Percentiles rank a stretch among this genome's conserved stretches.
Conservation (phyloP, 1,140 invertebrate genomes). For the Acyrthosiphon pisum region DNA sequence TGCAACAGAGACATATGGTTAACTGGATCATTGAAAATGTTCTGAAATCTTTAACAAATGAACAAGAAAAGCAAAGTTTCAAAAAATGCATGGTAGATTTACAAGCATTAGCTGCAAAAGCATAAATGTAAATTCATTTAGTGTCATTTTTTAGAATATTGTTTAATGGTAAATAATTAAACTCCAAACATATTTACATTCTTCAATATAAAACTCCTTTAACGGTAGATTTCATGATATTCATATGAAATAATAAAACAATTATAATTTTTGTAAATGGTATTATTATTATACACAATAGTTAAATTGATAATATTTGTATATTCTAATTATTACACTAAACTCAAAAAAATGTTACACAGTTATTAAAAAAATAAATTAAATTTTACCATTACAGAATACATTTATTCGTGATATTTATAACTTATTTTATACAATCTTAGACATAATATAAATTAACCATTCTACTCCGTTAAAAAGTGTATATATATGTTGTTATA, state of each 20-base stretch:
- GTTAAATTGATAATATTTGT: neutral
- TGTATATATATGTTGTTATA: too few species aligned
- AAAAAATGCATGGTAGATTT: conserved; percentile 89
- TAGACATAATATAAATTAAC: too few species aligned
- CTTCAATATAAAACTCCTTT: neutral
- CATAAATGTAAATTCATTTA: conserved; percentile 62
- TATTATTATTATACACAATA: conserved; percentile 27
- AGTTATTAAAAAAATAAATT: neutral
- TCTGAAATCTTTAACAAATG: conserved; percentile 83
- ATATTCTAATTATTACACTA: neutral
- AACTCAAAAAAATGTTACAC: neutral
- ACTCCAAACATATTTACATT: neutral
- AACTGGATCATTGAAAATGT: conserved; percentile 90
- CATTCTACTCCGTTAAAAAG: too few species aligned
- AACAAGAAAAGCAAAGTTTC: conserved; percentile 90
- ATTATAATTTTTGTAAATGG: neutral
- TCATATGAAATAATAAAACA: neutral
- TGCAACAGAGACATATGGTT: conserved; percentile 92
- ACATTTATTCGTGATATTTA: neutral
- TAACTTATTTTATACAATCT: too few species aligned
- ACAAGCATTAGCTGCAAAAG: conserved; percentile 73
- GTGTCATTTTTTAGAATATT: conserved; percentile 15
- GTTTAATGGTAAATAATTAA: neutral
- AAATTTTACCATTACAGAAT: neutral
- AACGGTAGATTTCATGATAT: neutral